Evolutionary conservation across 2,888 invertebrate genomes (phyloP).

Genomic region (Andrena minutula): DNA sequence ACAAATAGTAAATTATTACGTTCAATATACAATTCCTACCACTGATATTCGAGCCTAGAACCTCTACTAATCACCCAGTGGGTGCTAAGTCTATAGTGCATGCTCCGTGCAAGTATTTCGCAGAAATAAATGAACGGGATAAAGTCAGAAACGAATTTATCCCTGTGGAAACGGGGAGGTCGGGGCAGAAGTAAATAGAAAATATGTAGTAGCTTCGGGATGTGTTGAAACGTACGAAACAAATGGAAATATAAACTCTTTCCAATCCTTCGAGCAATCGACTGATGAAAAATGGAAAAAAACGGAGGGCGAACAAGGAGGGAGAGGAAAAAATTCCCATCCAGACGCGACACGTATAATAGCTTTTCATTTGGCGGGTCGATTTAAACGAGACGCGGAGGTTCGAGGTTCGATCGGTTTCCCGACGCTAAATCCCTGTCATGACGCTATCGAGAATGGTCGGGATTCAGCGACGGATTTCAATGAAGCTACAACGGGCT

Average conservation of each 20-base stretch:
- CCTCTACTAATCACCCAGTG: too few species aligned
- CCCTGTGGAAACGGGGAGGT: not conserved
- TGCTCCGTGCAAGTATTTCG: too few species aligned
- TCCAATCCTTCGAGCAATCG: slow-evolving; percentile 21
- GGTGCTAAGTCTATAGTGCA: too few species aligned
- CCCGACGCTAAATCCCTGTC: slow-evolving; percentile 53
- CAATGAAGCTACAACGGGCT: slow-evolving; percentile 51
- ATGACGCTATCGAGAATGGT: slow-evolving; percentile 53
- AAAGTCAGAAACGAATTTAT: not conserved
- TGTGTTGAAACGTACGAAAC: slow-evolving; percentile 7
- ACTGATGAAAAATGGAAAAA: not conserved
- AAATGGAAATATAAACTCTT: slow-evolving; percentile 19
- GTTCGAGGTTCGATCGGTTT: slow-evolving; percentile 44
- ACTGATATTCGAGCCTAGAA: too few species aligned
- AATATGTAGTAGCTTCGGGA: not conserved
- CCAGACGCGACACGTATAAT: slow-evolving; percentile 30
- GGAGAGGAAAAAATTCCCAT: slow-evolving; percentile 8
- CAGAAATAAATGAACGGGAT: too few species aligned
- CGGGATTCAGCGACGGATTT: slow-evolving; percentile 56
- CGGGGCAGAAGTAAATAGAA: not conserved
- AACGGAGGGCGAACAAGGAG: not conserved
- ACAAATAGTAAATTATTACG: too few species aligned
- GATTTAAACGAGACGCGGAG: slow-evolving; percentile 45
- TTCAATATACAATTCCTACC: too few species aligned
- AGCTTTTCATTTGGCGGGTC: slow-evolving; percentile 44